Base-by-base conservation (phyloP, 2,888 invertebrate genomes). In the Anthrax anthrax region DNA sequence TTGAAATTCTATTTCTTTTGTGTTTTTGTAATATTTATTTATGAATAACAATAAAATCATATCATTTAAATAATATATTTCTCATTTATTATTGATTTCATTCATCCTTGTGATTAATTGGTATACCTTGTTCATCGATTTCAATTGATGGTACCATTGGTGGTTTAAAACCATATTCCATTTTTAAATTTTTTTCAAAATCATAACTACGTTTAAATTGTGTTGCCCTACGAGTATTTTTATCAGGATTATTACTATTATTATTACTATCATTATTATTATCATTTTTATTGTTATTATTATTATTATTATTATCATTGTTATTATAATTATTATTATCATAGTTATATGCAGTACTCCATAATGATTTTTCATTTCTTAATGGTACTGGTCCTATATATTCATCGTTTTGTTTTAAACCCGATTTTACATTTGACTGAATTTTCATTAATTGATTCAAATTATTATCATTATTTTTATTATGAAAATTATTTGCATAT, bases 141-240 rank as follows among this genome's bases (percentile, higher is more conserved):
- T 86, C 84, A 5, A 82, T 72, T 0, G 88, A 88, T 0, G 88
- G 88, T 50, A 84, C 75, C 55, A 88, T 62, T 0, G 87, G 88
- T 0, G 88, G 87, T 57, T 81, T 84, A 55, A 88, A 88, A 0
- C 86, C 81, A 55, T 88, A 88, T 54, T 88, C 88, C 58, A 88
- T 75, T 56, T 81, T 77, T 1, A 86, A 69, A 51, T 76, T 77
- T 47, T 78, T 72, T 17, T 79, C 80, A 18, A 77, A 72, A 18
- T 72, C 71, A 9, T 65, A 62, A 44, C 74, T 70, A 45, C 74
- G 66, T 23, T 72, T 65, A 0, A 62, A 59, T 44, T 73, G 72
- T 27, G 72, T 65, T 18, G 74, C 73, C 1, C 72, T 67, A 0
- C 67, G 59, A 54, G 70, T 68, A 44, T 63, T 60, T 46, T 63